Evolutionary conservation across 2,888 invertebrate genomes (phyloP), one percentile per base, ranked within the genome.

Genomic region (Eumerus sabulonum): DNA sequence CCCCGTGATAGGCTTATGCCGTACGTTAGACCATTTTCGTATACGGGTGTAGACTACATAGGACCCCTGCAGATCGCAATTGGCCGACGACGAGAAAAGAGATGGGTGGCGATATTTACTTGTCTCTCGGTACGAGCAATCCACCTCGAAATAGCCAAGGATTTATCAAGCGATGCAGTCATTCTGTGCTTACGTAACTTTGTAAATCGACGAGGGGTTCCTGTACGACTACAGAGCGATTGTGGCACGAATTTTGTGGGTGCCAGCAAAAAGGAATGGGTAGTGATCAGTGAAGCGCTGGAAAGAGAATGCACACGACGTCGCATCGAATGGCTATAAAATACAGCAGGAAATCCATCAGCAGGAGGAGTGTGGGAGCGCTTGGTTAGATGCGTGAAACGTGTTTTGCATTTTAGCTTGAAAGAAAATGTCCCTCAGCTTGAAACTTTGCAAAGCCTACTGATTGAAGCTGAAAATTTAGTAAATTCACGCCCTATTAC

Each of bases 291-390:
- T 14, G 60, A 56, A 0, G 47, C 42, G 13, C 2, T 76, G 13
- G 12, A 48, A 1, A 40, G 48, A 4, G 70, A 72, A n/a, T 27
- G 72, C 48, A 19, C 74, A 9, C 42, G 36, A 1, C 68, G 77
- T 44, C 59, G 67, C n/a, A 63, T 81, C 1, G 66, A 82, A 9
- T 82, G 82, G 81, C 1, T 59, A 1, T 82, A 82, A 44, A 83
- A 81, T 48, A 36, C 59, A 1, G 71, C 81, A 5, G 66, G 38
- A 1, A 66, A 81, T 45, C 81, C 74, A 11, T 67, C 62, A 7
- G 36, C 36, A 9, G 36, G 11, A 36, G 36, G 36, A 36, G 36
- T 11, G 11, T 36, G 36, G 36, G 36, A 36, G 36, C 5, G 36
- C 7, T 9, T 36, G 36, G 36, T 36, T 5, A 5, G 11, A 11